A percentile compares a stretch with the other conserved stretches of the same genome.
These are phyloP conservation scores for Brachionus paranguensis DNA, from an alignment of 1,140 invertebrate genomes.

Conservation along the genomic window DNA sequence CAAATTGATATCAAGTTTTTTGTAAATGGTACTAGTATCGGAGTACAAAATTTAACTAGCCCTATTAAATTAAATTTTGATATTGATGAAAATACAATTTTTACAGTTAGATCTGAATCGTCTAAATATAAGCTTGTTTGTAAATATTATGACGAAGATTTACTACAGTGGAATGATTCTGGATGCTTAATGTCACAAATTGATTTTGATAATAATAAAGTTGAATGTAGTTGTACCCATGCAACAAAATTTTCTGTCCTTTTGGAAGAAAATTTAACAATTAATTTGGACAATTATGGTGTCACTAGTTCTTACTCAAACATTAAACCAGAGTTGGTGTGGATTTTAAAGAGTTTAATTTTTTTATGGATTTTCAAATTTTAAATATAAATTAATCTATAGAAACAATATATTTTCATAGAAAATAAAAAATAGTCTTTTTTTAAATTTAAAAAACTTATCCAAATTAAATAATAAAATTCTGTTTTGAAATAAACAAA, in stretches of 20 bases:
- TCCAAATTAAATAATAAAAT: no score
- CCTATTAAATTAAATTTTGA: neutral
- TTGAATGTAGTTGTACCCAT: conserved; percentile 5
- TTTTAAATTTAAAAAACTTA: no score
- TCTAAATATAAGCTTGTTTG: neutral
- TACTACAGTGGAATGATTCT: neutral
- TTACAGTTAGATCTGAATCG: neutral
- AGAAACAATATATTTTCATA: no score
- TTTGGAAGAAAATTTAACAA: neutral
- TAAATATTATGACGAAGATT: conserved; percentile 17
- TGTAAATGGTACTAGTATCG: neutral
- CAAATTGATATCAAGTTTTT: conserved; percentile 25
- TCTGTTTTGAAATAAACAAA: no score
- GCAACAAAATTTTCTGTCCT: conserved; percentile 9
- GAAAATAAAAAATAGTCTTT: no score
- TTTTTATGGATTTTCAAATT: no score
- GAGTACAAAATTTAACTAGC: neutral
- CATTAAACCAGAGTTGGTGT: neutral
- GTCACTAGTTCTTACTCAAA: neutral
- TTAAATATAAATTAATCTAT: no score
- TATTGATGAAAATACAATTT: conserved; percentile 3
- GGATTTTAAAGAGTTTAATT: neutral
- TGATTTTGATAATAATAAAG: neutral
- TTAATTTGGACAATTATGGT: neutral
- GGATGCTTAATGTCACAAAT: neutral